A percentile compares a stretch with the other conserved stretches of the same genome.
phyloP scores from a whole-genome alignment of 2,797 vertebrate species.

The Sebastes kiyomatsui region DNA sequence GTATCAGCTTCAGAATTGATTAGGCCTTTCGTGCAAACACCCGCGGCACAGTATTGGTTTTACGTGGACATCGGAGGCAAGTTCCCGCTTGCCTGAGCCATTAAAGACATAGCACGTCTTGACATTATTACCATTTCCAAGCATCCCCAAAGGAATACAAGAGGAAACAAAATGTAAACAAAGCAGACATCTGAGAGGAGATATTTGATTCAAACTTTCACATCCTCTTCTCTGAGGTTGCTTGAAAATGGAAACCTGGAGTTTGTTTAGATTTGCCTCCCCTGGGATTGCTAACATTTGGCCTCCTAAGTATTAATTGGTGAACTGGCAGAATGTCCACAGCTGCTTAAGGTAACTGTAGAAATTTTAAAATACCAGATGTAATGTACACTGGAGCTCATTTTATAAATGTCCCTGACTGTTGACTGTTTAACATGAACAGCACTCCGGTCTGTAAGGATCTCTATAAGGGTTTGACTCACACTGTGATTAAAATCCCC shows the following conservation, averaged over 20 bases:
- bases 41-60: slow-evolving; percentile 66
- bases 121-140: slow-evolving; percentile 76
- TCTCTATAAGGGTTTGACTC: slow-evolving; percentile 40
- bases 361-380: slow-evolving; percentile 44
- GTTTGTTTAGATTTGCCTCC: slow-evolving; percentile 76
- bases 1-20: slow-evolving; percentile 84
- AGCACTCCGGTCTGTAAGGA: not conserved
- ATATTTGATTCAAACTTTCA: slow-evolving; percentile 80
- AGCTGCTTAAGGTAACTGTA: slow-evolving; percentile 64
- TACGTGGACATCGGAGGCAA: slow-evolving; percentile 68
- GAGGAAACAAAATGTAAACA: slow-evolving; percentile 78
- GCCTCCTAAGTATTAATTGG: slow-evolving; percentile 70
- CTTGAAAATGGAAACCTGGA: slow-evolving; percentile 78
- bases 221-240: slow-evolving; percentile 67
- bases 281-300: slow-evolving; percentile 71
- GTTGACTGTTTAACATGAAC: slow-evolving; percentile 8
- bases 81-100: slow-evolving; percentile 63
- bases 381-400: not conserved
- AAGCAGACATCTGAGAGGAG: slow-evolving; percentile 76
- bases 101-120: slow-evolving; percentile 71
- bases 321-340: slow-evolving; percentile 54
- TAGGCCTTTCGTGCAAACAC: slow-evolving; percentile 71
- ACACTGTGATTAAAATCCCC: slow-evolving; percentile 50
- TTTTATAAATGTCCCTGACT: slow-evolving; percentile 6
- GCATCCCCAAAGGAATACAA: slow-evolving; percentile 71